A percentile compares a stretch with the other conserved stretches of the same genome.
These are phyloP conservation scores for Amblyornis subalaris DNA, from an alignment of 2,113 vertebrate genomes.

Conservation along the genomic window DNA sequence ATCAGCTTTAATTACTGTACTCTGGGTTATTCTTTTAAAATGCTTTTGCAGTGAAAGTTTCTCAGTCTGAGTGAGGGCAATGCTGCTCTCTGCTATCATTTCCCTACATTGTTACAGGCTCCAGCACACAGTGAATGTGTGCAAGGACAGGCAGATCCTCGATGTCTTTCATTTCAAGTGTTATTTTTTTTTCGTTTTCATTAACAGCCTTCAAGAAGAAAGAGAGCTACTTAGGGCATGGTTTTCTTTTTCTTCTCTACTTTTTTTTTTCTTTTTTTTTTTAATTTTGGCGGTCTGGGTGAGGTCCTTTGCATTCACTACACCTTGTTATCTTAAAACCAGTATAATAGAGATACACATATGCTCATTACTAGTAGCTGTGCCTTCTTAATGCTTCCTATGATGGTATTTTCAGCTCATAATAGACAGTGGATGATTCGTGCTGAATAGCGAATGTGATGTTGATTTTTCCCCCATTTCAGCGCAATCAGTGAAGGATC, in stretches of 20 bases:
- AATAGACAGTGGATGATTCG: not conserved
- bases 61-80: slow-evolving; percentile 49
- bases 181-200: slow-evolving; percentile 2
- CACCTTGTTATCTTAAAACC: slow-evolving; percentile 14
- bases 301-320: slow-evolving; percentile 8
- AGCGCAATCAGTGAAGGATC: not conserved
- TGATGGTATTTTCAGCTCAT: slow-evolving; percentile 34
- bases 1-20: slow-evolving; percentile 66
- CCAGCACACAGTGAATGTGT: slow-evolving; percentile 18
- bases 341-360: slow-evolving; percentile 36
- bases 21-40: slow-evolving; percentile 50
- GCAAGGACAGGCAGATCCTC: slow-evolving; percentile 5
- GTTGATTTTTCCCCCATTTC: not conserved
- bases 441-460: not conserved
- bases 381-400: not conserved
- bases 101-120: slow-evolving; percentile 42
- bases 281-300: not conserved
- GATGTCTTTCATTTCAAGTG: slow-evolving; percentile 33
- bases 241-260: not conserved
- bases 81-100: slow-evolving; percentile 45
- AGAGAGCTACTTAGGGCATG: slow-evolving; percentile 1
- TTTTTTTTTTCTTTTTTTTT: not conserved
- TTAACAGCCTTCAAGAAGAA: slow-evolving; percentile 29
- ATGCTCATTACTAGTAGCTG: slow-evolving; percentile 29
- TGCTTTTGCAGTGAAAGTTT: slow-evolving; percentile 46